Base-by-base conservation (phyloP, 2,797 vertebrate genomes). In the Danionella dracula region DNA sequence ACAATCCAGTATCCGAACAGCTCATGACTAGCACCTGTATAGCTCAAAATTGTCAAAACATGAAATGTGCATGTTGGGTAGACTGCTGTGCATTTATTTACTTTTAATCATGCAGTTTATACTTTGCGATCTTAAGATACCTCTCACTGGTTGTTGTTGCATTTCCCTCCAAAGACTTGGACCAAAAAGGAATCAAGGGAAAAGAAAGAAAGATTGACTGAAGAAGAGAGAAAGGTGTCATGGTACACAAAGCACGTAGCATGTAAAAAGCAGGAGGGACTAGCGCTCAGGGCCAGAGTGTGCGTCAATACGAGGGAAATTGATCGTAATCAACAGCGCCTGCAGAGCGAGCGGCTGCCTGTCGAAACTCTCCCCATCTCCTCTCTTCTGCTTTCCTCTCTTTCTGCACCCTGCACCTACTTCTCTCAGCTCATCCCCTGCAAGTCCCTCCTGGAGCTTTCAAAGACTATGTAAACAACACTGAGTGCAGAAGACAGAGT, bases 261-360 rank as follows among this genome's bases (percentile, higher is more conserved):
- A 84, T 85, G 87, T 86, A 86, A 87, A 89, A 82, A 81, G 87
- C 83, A 85, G 83, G 78, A 79, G 86, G 79, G 85, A 85, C 81
- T 75, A 83, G 84, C 84, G 86, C 88, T 90, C 83, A 85, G 87
- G 86, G 88, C 85, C 85, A 80, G 82, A 78, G 84, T 84, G 84
- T 84, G 85, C 84, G 86, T 90, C 88, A 81, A 90, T 90, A 90
- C 76, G 80, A 78, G 81, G 86, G 87, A 90, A 89, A 90, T 90
- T 89, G 89, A 90, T 90, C 84, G 88, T 88, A 89, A 90, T 90
- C 89, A 90, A 84, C 83, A 87, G 86, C 85, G 87, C 70, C 88
- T 88, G 87, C 88, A 85, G 87, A 86, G 86, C 73, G 76, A 85
- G 88, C 84, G 84, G 85, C 82, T 79, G 79, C 81, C 86, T 64